A percentile compares a stretch with the other conserved stretches of the same genome.
Conservation (phyloP, 2,888 invertebrate species). For the Odontocolon sp. region DNA sequence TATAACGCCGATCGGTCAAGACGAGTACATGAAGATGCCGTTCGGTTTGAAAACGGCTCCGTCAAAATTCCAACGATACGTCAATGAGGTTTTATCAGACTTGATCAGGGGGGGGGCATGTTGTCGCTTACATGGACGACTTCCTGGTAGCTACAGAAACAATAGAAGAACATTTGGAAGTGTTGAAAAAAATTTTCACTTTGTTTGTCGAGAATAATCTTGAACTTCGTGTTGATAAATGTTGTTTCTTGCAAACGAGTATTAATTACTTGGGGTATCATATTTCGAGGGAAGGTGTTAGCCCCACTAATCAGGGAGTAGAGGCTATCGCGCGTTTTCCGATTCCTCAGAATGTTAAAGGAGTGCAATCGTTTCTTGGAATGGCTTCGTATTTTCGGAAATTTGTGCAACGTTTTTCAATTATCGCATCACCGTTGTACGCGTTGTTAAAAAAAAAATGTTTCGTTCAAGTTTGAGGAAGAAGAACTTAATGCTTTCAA, state of each 20-base stretch:
- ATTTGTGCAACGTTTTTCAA: constrained; percentile 63
- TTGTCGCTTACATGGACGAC: constrained; percentile 57
- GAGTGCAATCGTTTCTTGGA: constrained; percentile 67
- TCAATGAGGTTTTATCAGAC: constrained; percentile 23
- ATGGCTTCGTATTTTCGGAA: constrained; percentile 67
- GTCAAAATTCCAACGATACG: constrained; percentile 37
- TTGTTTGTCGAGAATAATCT: constrained; percentile 49
- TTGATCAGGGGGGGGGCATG: constrained; percentile 39
- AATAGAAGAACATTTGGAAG: constrained; percentile 44
- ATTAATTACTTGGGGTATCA: constrained; percentile 16
- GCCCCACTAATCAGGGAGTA: constrained; percentile 58
- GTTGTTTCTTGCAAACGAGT: constrained; percentile 50
- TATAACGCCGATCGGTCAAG: constrained; percentile 43
- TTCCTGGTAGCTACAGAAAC: constrained; percentile 54
- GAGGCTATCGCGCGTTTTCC: constrained; percentile 63
- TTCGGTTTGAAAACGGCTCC: too few species aligned
- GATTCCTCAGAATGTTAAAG: constrained; percentile 57
- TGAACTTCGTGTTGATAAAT: constrained; percentile 58
- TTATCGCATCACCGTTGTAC: constrained; percentile 68
- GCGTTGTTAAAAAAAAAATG: constrained; percentile 63
- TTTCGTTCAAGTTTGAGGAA: constrained; percentile 63
- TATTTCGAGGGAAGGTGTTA: constrained; percentile 43
- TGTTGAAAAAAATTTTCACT: constrained; percentile 40
- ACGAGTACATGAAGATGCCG: constrained; percentile 26
- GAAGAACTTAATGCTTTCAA: constrained; percentile 63